phyloP scores from a whole-genome alignment of 2,888 invertebrate genomes.

The Agrotis puta region DNA sequence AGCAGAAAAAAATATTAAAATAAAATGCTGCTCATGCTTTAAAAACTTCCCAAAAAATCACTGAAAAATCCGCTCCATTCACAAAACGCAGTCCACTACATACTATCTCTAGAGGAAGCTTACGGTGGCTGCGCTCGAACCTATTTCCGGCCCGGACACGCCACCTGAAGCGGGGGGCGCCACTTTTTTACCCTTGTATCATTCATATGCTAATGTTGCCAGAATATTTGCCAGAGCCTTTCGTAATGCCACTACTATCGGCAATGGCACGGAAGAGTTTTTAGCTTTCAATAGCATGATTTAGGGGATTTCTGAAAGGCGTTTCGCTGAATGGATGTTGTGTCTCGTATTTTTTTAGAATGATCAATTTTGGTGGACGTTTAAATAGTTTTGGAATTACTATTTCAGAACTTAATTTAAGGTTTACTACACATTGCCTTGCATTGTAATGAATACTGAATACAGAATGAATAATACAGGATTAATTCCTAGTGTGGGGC shows the following conservation, averaged over 20 bases:
- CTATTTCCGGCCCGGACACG: conserved; percentile 82
- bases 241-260: conserved; percentile 61
- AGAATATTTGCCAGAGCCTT: conserved; percentile 75
- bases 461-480: too few relatives aligned
- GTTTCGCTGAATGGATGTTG: conserved; percentile 33
- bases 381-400: too few relatives aligned
- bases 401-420: too few relatives aligned
- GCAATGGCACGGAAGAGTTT: conserved; percentile 67
- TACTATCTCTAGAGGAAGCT: conserved; percentile 61
- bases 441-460: too few relatives aligned
- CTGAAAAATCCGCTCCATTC: background rate
- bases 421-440: too few relatives aligned
- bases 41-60: background rate
- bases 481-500: too few relatives aligned
- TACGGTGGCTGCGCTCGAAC: conserved; percentile 71
- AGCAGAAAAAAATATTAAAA: too few relatives aligned
- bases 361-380: background rate
- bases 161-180: conserved; percentile 77
- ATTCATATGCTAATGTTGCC: conserved; percentile 87
- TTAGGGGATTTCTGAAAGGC: conserved; percentile 46
- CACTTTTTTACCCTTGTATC: conserved; percentile 82
- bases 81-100: conserved; percentile 63
- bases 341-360: conserved; percentile 45
- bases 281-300: conserved; percentile 60
- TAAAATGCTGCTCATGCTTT: too few relatives aligned